These are phyloP conservation scores for Mylabris sibirica DNA, from an alignment of 2,888 invertebrate species.

Conservation along the genomic window DNA sequence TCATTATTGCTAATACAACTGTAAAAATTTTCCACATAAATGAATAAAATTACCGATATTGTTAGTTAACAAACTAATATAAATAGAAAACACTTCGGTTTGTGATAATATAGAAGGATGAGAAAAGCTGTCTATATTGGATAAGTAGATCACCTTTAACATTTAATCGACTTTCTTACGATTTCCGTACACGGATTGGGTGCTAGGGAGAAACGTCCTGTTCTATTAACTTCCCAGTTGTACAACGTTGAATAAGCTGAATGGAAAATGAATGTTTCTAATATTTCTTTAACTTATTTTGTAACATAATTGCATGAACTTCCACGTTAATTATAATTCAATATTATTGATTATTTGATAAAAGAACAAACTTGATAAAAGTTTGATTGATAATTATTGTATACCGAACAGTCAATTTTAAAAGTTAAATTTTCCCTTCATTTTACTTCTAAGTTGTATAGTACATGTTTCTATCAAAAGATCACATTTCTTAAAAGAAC, in stretches of 20 bases:
- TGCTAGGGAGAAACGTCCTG: conserved; percentile 42
- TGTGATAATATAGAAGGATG: conserved; percentile 19
- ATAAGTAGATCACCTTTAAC: conserved; percentile 48
- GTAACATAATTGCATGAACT: conserved; percentile 41
- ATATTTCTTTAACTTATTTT: conserved; percentile 34
- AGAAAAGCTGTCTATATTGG: conserved; percentile 23
- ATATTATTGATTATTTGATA: conserved; percentile 1
- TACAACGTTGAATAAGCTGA: conserved; percentile 41
- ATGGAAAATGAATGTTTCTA: conserved; percentile 40
- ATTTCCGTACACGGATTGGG: conserved; percentile 44
- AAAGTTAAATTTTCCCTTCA: not conserved
- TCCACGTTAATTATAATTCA: conserved; percentile 28
- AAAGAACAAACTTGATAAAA: conserved; percentile 18
- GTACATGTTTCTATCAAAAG: not conserved
- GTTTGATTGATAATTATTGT: not conserved
- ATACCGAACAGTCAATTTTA: not conserved
- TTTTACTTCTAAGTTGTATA: conserved; percentile 4
- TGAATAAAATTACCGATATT: conserved; percentile 13
- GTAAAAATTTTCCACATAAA: not conserved
- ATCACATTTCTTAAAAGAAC: conserved; percentile 8
- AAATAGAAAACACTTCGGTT: conserved; percentile 21
- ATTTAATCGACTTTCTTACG: conserved; percentile 48
- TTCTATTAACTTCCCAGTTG: conserved; percentile 47
- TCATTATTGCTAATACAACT: not conserved
- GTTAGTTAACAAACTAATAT: conserved; percentile 18